Evolutionary conservation across 1,140 invertebrate species (phyloP).

Genomic region (Trialeurodes vaporariorum): DNA sequence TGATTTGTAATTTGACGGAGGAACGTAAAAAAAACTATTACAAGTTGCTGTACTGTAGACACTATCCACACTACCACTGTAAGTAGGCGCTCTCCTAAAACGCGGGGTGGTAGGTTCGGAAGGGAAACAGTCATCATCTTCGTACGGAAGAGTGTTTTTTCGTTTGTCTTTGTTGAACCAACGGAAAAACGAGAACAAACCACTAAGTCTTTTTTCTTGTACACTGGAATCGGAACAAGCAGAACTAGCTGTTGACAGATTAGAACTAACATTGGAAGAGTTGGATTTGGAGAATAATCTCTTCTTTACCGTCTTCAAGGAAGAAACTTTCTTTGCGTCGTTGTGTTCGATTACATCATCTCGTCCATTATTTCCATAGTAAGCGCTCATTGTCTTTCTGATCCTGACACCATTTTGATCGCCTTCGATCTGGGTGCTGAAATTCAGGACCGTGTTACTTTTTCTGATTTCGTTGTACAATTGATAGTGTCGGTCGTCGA

Average conservation of each 20-base stretch:
- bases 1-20: conserved; percentile 38
- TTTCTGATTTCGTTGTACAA: neutral
- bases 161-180: conserved; percentile 35
- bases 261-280: conserved; percentile 5
- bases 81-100: neutral
- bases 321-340: neutral
- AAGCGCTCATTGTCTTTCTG: conserved; percentile 5
- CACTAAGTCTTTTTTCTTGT: conserved; percentile 23
- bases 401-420: conserved; percentile 1
- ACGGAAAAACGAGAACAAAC: conserved; percentile 38
- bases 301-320: neutral
- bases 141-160: conserved; percentile 6
- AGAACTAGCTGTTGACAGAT: conserved; percentile 11
- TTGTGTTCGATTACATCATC: conserved; percentile 3
- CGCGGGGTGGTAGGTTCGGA: conserved; percentile 20
- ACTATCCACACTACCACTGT: conserved; percentile 42
- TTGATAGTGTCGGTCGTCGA: neutral
- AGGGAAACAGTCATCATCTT: conserved; percentile 20
- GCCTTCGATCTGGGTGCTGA: neutral
- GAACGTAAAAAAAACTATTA: conserved; percentile 54
- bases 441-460: neutral
- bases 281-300: conserved; percentile 13
- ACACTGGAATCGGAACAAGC: conserved; percentile 10
- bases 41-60: conserved; percentile 54
- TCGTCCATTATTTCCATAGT: conserved; percentile 7